Conservation (phyloP, 2,113 vertebrate species). For the Trochalopteron elliotii region DNA sequence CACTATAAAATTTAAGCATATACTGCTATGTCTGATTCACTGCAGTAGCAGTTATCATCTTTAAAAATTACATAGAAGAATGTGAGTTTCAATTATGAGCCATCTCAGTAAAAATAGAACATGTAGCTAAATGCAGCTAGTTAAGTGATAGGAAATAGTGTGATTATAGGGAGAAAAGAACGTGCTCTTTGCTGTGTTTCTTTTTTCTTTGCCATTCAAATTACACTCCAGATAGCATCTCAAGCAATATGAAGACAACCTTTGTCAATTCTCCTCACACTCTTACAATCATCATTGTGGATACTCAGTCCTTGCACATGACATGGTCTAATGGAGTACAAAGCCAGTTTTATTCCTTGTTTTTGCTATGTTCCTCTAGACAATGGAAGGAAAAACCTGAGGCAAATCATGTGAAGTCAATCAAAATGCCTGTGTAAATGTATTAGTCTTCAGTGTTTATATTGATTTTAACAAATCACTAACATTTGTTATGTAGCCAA, state of each 20-base stretch:
- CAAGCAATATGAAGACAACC: neutral
- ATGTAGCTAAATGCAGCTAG: neutral
- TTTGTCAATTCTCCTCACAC: neutral
- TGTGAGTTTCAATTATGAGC: slow-evolving; percentile 1
- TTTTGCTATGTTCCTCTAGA: neutral
- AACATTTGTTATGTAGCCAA: neutral
- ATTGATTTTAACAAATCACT: neutral
- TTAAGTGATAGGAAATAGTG: neutral
- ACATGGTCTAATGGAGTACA: neutral
- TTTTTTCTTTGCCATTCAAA: neutral
- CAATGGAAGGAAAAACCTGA: neutral
- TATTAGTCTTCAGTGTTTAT: neutral
- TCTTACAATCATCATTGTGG: neutral
- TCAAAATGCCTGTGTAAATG: neutral
- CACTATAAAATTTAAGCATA: neutral
- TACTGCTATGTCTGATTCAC: neutral
- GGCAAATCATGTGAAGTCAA: neutral
- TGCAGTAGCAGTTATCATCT: neutral
- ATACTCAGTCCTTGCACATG: neutral
- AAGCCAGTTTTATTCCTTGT: neutral
- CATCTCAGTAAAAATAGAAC: neutral
- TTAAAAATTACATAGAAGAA: neutral
- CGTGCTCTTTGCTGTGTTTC: rapidly evolving
- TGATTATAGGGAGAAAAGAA: neutral
- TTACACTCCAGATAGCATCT: neutral